A percentile compares a stretch with the other conserved stretches of the same genome.
Conservation (phyloP, 2,888 invertebrate genomes). For the Exocentrus adspersus region DNA sequence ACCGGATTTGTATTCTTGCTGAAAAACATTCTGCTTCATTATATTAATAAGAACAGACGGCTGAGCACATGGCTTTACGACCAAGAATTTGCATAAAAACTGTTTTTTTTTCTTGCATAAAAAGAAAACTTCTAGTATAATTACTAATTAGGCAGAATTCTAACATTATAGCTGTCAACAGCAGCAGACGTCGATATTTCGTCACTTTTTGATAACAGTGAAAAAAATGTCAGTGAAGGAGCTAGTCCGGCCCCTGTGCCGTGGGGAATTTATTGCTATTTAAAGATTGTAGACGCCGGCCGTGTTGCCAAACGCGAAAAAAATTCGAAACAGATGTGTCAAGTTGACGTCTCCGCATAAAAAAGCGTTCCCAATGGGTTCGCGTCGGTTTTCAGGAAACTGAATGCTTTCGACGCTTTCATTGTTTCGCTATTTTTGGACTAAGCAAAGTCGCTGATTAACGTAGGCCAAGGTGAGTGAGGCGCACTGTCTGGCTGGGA, state of each 20-base stretch:
- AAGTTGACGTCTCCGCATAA: constrained; percentile 18
- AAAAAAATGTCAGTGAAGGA: not conserved
- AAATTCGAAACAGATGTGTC: constrained; percentile 44
- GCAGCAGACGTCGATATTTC: not conserved
- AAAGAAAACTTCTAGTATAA: not conserved
- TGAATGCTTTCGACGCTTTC: not conserved
- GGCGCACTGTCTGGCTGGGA: not conserved
- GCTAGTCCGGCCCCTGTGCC: constrained; percentile 14
- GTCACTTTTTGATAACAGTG: not conserved
- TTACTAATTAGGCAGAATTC: no score
- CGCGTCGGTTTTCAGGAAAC: not conserved
- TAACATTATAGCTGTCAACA: not conserved
- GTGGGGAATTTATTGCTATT: constrained; percentile 53
- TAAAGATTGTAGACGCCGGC: constrained; percentile 55
- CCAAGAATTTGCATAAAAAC: no score
- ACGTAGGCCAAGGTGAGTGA: not conserved
- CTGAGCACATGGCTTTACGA: no score
- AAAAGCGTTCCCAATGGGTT: constrained; percentile 8
- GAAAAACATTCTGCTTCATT: no score
- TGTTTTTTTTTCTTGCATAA: no score
- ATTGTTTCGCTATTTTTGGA: constrained; percentile 10
- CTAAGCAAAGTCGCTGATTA: not conserved
- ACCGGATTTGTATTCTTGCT: not conserved
- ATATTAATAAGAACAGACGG: no score
- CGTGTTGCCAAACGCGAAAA: constrained; percentile 53